Percentiles rank a stretch among this genome's conserved stretches.
Evolutionary conservation across 2,888 invertebrate species (phyloP).

Genomic region (Diabrotica balteata): DNA sequence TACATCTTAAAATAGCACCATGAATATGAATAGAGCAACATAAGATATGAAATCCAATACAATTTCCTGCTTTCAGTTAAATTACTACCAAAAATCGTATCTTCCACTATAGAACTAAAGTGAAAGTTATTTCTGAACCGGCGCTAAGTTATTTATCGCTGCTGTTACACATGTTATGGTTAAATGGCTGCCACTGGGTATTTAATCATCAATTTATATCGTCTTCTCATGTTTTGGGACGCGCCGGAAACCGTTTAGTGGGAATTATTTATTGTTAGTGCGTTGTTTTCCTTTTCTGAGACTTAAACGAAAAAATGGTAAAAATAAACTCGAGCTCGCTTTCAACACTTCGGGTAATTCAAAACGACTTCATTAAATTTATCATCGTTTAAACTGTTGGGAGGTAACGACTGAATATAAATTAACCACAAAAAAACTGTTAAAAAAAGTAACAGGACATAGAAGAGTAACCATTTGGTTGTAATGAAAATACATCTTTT

Average conservation of each 20-base stretch:
- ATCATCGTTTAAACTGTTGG: not conserved
- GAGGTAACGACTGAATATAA: too few relatives aligned
- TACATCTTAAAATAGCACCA: slow-evolving; percentile 5
- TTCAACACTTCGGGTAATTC: slow-evolving; percentile 20
- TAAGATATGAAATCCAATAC: not conserved
- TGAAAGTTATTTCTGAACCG: slow-evolving; percentile 42
- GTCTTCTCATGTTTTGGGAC: slow-evolving; percentile 21
- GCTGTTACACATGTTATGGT: slow-evolving; percentile 40
- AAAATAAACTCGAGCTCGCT: slow-evolving; percentile 15
- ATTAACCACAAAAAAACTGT: too few relatives aligned
- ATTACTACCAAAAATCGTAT: slow-evolving; percentile 35
- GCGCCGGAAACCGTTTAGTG: slow-evolving; percentile 29
- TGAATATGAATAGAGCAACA: slow-evolving; percentile 1
- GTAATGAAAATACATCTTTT: too few relatives aligned
- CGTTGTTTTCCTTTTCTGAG: slow-evolving; percentile 7
- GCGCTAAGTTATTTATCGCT: slow-evolving; percentile 46
- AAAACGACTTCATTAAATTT: slow-evolving; percentile 12
- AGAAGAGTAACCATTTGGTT: too few relatives aligned
- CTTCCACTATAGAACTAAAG: slow-evolving; percentile 37
- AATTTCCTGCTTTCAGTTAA: slow-evolving; percentile 13
- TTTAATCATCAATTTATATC: slow-evolving; percentile 34
- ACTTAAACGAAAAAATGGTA: slow-evolving; percentile 16
- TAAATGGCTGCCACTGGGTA: slow-evolving; percentile 35
- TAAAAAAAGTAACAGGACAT: too few relatives aligned
- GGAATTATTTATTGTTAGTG: slow-evolving; percentile 30